These are phyloP conservation scores for Enchytraeus crypticus DNA, from an alignment of 2,888 invertebrate genomes.

Conservation along the genomic window DNA sequence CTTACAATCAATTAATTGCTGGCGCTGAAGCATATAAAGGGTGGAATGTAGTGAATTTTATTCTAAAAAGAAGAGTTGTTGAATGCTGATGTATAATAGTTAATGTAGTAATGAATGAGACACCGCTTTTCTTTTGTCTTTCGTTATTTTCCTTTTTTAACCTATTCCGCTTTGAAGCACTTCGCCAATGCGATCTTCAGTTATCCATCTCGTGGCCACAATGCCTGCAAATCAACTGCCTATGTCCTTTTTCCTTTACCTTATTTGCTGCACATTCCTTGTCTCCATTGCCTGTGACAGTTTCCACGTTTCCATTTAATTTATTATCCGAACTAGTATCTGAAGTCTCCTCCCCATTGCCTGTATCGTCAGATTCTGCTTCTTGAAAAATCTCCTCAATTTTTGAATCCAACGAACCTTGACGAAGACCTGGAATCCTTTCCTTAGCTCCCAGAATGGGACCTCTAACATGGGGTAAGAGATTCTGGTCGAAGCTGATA, in stretches of 20 bases:
- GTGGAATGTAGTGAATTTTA: too few relatives aligned
- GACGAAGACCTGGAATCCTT: too few relatives aligned
- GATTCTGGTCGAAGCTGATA: conserved; percentile 39
- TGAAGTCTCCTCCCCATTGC: background rate
- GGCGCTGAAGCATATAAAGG: too few relatives aligned
- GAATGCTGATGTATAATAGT: too few relatives aligned
- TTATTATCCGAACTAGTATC: background rate
- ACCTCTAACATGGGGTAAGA: background rate
- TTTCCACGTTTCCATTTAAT: background rate
- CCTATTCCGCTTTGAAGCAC: too few relatives aligned
- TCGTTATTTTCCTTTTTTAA: too few relatives aligned
- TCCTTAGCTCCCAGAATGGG: background rate
- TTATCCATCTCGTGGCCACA: conserved; percentile 32
- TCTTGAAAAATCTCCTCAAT: conserved; percentile 44
- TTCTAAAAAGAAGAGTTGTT: too few relatives aligned
- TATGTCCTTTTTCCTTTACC: conserved; percentile 1
- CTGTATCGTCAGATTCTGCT: conserved; percentile 12
- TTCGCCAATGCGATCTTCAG: conserved; percentile 1
- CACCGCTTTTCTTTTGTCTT: too few relatives aligned
- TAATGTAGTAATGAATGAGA: too few relatives aligned
- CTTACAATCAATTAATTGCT: too few relatives aligned
- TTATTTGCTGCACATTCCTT: background rate
- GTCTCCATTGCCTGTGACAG: background rate
- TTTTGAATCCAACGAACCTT: conserved; percentile 45
- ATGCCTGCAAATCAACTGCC: conserved; percentile 30